These are phyloP conservation scores for Tetramorium alpestre DNA, from an alignment of 1,140 invertebrate species.

Conservation along the genomic window DNA sequence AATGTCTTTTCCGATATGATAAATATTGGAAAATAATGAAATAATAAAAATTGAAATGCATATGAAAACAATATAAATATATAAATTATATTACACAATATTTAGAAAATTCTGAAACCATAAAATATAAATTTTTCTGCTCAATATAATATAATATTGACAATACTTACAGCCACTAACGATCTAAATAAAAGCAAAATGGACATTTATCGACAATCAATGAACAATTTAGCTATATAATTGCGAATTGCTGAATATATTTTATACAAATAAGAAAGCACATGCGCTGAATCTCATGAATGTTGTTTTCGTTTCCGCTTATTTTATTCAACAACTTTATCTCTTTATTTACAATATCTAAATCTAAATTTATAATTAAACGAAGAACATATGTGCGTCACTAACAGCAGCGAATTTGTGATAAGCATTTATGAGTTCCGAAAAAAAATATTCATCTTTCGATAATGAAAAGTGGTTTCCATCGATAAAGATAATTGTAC, in stretches of 20 bases:
- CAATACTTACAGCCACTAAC: background rate
- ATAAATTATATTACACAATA: background rate
- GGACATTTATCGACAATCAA: background rate
- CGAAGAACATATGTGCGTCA: background rate
- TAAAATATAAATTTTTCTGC: background rate
- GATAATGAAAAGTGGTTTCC: background rate
- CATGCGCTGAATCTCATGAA: background rate
- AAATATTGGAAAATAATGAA: background rate
- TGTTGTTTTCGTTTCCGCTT: background rate
- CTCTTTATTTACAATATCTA: background rate
- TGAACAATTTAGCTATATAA: background rate
- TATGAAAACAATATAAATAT: background rate
- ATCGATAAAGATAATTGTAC: background rate
- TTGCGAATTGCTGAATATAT: background rate
- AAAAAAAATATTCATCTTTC: background rate
- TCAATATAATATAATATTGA: background rate
- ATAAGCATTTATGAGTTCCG: background rate
- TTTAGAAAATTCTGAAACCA: background rate
- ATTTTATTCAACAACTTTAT: conserved; percentile 2
- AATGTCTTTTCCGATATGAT: background rate
- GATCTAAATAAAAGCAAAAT: conserved; percentile 11
- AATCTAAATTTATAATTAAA: background rate
- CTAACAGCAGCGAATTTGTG: background rate
- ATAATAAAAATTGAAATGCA: background rate
- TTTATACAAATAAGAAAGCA: background rate